Evolutionary conservation across 2,888 invertebrate species (phyloP).

Genomic region (Deilephila elpenor): DNA sequence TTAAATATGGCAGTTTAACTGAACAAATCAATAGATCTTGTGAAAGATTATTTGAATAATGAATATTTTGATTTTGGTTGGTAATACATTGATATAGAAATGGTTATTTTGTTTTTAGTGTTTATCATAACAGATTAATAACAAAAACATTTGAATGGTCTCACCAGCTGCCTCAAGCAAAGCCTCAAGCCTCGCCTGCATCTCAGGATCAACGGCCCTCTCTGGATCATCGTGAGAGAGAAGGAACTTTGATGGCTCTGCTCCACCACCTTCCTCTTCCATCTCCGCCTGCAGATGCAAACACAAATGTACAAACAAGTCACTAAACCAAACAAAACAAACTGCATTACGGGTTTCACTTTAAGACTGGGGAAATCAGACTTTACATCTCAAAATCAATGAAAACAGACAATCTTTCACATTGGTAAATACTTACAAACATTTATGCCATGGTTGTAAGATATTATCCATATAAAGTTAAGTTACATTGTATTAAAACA

Average conservation of each 20-base stretch:
- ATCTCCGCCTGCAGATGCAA: conserved; percentile 74
- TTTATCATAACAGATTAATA: background rate
- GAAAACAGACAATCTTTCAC: background rate
- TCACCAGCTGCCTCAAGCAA: conserved; percentile 95
- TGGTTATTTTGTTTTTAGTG: background rate
- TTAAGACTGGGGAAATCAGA: background rate
- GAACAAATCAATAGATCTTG: too few species aligned
- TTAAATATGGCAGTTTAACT: too few species aligned
- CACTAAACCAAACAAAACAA: background rate
- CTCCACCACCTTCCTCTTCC: conserved; percentile 78
- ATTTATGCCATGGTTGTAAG: background rate
- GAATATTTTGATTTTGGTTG: too few species aligned
- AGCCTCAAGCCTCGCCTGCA: conserved; percentile 95
- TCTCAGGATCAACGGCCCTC: conserved; percentile 91
- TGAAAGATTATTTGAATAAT: too few species aligned
- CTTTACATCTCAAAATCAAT: background rate
- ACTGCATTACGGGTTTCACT: conserved; percentile 3
- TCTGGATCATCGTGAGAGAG: conserved; percentile 86
- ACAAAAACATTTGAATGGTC: background rate
- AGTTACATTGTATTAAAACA: conserved; percentile 16
- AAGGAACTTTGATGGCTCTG: conserved; percentile 80
- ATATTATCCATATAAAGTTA: conserved; percentile 11
- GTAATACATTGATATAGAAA: background rate
- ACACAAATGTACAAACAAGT: background rate
- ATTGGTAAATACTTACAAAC: conserved; percentile 21